Evolutionary conservation across 2,888 invertebrate genomes (phyloP).

Genomic region (Drosophila paranaensis): DNA sequence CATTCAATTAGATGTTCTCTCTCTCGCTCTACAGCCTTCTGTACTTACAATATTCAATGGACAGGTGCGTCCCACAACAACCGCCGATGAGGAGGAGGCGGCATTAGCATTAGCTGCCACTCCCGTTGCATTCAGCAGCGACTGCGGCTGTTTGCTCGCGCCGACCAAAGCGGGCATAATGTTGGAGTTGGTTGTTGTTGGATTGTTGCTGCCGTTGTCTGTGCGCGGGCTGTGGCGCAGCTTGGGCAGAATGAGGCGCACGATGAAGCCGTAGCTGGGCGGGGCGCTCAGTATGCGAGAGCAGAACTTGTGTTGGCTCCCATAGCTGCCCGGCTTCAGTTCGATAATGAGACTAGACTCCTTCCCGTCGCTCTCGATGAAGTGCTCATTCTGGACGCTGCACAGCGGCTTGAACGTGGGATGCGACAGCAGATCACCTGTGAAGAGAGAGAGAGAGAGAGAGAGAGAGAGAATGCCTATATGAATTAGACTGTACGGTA

Average conservation of each 20-base stretch:
- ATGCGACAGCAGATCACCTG: constrained; percentile 81
- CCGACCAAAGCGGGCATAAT: constrained; percentile 43
- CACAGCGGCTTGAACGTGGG: constrained; percentile 83
- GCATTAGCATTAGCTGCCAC: constrained; percentile 12
- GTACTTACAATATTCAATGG: constrained; percentile 84
- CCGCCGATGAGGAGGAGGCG: constrained; percentile 32
- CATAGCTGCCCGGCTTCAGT: constrained; percentile 77
- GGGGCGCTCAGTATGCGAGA: constrained; percentile 83
- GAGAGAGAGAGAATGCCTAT: not conserved
- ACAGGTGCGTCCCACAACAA: constrained; percentile 75
- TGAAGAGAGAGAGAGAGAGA: constrained; percentile 21
- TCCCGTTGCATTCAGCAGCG: constrained; percentile 53
- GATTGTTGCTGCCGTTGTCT: constrained; percentile 22
- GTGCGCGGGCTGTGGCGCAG: constrained; percentile 63
- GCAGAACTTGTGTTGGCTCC: constrained; percentile 73
- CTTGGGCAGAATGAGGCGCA: constrained; percentile 83
- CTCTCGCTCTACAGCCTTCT: not conserved
- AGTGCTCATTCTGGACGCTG: constrained; percentile 82
- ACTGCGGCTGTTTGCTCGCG: constrained; percentile 38
- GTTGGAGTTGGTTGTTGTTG: constrained; percentile 27
- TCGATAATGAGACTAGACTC: constrained; percentile 84
- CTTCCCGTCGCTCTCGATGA: constrained; percentile 83
- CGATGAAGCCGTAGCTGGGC: constrained; percentile 83
- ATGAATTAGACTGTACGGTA: not conserved
- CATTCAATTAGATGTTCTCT: constrained; percentile 8